phyloP scores from a whole-genome alignment of 2,113 vertebrate genomes.

The Marmota monax region DNA sequence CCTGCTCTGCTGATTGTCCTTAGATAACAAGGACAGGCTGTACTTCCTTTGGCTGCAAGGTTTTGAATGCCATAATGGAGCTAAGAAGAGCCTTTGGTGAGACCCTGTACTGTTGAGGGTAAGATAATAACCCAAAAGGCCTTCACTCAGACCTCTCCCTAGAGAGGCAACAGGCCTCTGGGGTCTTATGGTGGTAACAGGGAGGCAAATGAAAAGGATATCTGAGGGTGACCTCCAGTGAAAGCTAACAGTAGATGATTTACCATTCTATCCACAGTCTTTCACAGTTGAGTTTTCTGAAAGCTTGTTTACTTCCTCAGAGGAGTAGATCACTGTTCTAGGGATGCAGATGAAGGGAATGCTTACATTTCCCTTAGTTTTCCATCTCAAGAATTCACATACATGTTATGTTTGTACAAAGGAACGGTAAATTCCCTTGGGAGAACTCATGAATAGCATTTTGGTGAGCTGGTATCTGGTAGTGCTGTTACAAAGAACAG shows the following conservation, averaged over 20 bases:
- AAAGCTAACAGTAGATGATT: not conserved
- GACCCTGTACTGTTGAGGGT: not conserved
- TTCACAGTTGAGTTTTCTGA: not conserved
- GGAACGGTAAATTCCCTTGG: not conserved
- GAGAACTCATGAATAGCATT: not conserved
- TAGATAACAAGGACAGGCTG: not conserved
- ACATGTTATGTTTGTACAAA: not conserved
- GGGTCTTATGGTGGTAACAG: not conserved
- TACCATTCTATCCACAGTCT: not conserved
- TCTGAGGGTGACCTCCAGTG: not conserved
- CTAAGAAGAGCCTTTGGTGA: slow-evolving; percentile 1
- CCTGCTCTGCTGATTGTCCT: not conserved
- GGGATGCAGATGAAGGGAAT: not conserved
- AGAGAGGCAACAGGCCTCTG: not conserved
- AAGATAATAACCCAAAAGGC: not conserved
- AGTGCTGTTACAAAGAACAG: not conserved
- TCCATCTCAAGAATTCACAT: not conserved
- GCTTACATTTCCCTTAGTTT: not conserved
- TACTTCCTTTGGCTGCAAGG: not conserved
- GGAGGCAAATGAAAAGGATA: not conserved
- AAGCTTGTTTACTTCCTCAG: not conserved
- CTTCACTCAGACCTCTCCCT: not conserved
- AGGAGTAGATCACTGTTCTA: not conserved
- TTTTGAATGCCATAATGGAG: not conserved
- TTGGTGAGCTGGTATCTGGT: not conserved